These are phyloP conservation scores for Diadema setosum DNA, from an alignment of 35 echinoderm and acorn worm species.

Conservation along the genomic window DNA sequence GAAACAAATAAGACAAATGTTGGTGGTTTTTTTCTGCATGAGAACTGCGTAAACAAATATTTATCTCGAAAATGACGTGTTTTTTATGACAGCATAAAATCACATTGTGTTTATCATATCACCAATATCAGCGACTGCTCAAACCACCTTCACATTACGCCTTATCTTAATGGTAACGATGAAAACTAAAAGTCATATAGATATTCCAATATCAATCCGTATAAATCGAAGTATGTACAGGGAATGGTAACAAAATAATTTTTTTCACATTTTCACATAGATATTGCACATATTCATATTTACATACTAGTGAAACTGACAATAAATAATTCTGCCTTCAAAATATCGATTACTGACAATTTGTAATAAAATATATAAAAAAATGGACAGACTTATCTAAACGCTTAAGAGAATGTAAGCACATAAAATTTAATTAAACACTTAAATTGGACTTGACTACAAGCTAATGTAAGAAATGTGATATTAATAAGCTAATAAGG, in stretches of 20 bases:
- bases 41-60: background rate
- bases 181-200: background rate
- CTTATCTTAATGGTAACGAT: background rate
- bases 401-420: background rate
- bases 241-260: background rate
- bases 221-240: conserved; percentile 6
- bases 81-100: background rate
- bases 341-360: background rate
- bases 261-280: background rate
- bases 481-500: too few species aligned
- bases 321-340: background rate
- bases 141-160: background rate
- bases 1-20: background rate
- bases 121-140: background rate
- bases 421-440: background rate
- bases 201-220: conserved; percentile 4
- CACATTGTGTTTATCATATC: background rate
- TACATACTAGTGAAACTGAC: background rate
- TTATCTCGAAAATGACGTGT: background rate
- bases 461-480: too few species aligned
- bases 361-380: background rate
- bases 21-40: background rate
- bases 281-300: conserved; percentile 8
- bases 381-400: background rate
- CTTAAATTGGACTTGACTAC: background rate